Evolutionary conservation across 2,113 vertebrate genomes (phyloP).

Genomic region (Vidua macroura): DNA sequence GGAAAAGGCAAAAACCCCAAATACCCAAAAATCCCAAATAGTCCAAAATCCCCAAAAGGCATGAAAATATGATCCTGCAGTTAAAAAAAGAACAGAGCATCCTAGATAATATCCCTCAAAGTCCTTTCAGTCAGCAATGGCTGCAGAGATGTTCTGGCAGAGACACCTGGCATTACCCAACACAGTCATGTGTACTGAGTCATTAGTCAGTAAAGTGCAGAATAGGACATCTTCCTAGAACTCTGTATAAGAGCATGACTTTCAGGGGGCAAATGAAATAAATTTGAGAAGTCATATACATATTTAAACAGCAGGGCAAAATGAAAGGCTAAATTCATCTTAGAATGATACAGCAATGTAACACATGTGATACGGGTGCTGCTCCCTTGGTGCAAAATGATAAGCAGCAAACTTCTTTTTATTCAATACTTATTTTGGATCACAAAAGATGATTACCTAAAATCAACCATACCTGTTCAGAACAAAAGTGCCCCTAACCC

Average conservation of each 20-base stretch:
- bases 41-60: background rate
- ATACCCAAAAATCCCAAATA: too few relatives aligned
- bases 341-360: background rate
- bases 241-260: background rate
- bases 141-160: background rate
- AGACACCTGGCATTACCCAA: background rate
- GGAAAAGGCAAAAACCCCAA: rapidly evolving
- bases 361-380: background rate
- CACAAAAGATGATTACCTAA: background rate
- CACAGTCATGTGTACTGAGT: background rate
- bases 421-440: background rate
- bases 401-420: background rate
- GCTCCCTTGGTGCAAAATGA: background rate
- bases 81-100: background rate
- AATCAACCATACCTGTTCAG: background rate
- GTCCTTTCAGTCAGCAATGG: background rate
- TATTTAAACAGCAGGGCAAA: background rate
- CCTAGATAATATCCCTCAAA: background rate
- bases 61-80: background rate
- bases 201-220: background rate
- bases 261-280: background rate
- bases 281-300: background rate
- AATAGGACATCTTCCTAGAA: background rate
- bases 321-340: background rate
- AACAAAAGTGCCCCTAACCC: background rate